Conservation (phyloP, 2,888 invertebrate species). For the Caenorhabditis macrosperma region DNA sequence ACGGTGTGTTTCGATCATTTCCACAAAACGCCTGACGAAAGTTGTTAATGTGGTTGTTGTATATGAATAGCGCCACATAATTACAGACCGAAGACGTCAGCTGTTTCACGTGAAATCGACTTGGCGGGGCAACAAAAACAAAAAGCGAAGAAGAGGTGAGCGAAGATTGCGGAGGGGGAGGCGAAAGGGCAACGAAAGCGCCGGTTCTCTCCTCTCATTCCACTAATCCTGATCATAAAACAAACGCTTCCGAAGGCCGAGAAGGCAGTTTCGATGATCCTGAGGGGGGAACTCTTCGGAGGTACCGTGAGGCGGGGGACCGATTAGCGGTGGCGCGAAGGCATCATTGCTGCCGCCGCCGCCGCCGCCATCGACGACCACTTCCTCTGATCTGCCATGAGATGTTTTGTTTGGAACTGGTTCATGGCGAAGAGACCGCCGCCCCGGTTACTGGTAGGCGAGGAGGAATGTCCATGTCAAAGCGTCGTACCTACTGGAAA, state of each 20-base stretch:
- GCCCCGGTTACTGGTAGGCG: conserved; percentile 44
- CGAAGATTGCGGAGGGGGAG: conserved; percentile 18
- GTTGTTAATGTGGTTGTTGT: neutral
- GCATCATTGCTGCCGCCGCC: conserved; percentile 12
- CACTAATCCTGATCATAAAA: conserved; percentile 22
- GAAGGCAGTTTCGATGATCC: conserved; percentile 3
- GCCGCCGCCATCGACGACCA: conserved; percentile 35
- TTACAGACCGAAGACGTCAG: conserved; percentile 11
- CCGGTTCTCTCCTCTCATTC: neutral
- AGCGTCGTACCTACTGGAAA: conserved; percentile 38
- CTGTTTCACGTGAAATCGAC: conserved; percentile 38
- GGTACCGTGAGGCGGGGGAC: conserved; percentile 19
- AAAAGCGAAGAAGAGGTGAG: conserved; percentile 1
- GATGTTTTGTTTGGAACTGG: conserved; percentile 55
- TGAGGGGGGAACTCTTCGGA: conserved; percentile 12
- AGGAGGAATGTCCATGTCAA: conserved; percentile 41
- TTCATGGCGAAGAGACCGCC: conserved; percentile 35
- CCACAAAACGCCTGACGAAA: neutral
- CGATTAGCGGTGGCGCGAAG: conserved; percentile 28
- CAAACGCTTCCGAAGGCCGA: conserved; percentile 5
- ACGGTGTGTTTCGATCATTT: neutral
- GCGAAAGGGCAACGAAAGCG: neutral
- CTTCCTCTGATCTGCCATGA: conserved; percentile 46
- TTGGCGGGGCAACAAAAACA: conserved; percentile 14
- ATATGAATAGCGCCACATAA: conserved; percentile 5